Base-by-base conservation (phyloP, 1,140 invertebrate genomes). In the Chlorops oryzae region DNA sequence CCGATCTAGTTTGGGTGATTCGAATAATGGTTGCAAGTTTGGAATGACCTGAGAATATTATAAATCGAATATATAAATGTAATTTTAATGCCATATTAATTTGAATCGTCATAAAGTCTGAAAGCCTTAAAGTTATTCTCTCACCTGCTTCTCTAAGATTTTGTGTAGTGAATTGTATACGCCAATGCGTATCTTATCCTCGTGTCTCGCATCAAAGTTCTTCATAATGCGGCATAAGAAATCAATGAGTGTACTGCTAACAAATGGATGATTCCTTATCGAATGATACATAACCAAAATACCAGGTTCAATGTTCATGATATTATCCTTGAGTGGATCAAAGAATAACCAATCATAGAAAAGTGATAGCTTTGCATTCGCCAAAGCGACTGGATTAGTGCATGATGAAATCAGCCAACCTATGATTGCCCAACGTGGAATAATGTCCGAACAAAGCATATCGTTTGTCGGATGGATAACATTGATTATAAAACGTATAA, bases 271-370 rank as follows among this genome's bases (percentile, higher is more conserved):
- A 61, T 90, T 91, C 68, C 90, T 82, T 80, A 98, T 92, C 28
- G 92, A 96, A 78, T 97, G 90, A 72, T 93, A 90, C 93, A 98
- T 98, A 1, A 98, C 92, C 50, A 98, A 78, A 68, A 98, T 96
- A 9, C 92, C 94, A n/a, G 95, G 95, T 75, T 98, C 95, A 62
- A 98, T 96, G 72, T 97, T 96, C 95, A 98, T 98, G 54, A 98
- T 98, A 69, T 95, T 98, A 73, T 98, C 95, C 73, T 91, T 92
- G 46, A 91, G 87, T 23, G 89, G 83, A 66, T 98, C 93, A 74
- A 92, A 98, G 71, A 96, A 92, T 5, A 97, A 75, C 95, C 95
- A 98, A 76, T 98, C 95, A 74, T 96, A 98, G 73, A 98, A 98
- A 10, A 98, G 74, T 7, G 94, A 92, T 34, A 98, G 73, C 77